phyloP scores from a whole-genome alignment of 2,113 vertebrate genomes.

The Conger conger region DNA sequence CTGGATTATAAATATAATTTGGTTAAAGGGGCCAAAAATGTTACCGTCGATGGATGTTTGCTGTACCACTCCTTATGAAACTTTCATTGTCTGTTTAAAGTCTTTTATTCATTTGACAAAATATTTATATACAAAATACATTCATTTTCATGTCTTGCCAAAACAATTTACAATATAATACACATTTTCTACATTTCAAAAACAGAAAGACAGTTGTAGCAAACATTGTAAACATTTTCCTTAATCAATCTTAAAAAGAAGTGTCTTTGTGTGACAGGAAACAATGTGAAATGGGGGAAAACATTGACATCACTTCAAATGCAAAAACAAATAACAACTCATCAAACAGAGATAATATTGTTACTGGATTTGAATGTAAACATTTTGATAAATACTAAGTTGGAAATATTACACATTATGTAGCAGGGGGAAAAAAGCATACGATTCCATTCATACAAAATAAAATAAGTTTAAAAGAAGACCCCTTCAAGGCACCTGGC shows the following conservation, averaged over 20 bases:
- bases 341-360: slow-evolving; percentile 34
- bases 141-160: slow-evolving; percentile 57
- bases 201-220: slow-evolving; percentile 38
- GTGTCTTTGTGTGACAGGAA: slow-evolving; percentile 32
- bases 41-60: neutral
- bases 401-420: slow-evolving; percentile 34
- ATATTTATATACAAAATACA: slow-evolving; percentile 73
- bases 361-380: slow-evolving; percentile 57
- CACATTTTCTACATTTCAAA: slow-evolving; percentile 54
- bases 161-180: slow-evolving; percentile 69
- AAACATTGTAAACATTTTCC: slow-evolving; percentile 69
- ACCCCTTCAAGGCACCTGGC: slow-evolving; percentile 29
- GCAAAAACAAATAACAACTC: slow-evolving; percentile 32
- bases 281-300: slow-evolving; percentile 37
- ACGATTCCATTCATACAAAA: slow-evolving; percentile 29
- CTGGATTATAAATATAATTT: neutral
- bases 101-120: slow-evolving; percentile 48
- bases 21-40: neutral
- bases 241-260: slow-evolving; percentile 47
- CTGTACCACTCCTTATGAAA: slow-evolving; percentile 32
- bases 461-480: slow-evolving; percentile 11
- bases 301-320: slow-evolving; percentile 35
- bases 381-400: slow-evolving; percentile 43
- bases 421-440: neutral
- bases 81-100: slow-evolving; percentile 53